Evolutionary conservation across 1,140 invertebrate species (phyloP).

Genomic region (Heliconius himera): DNA sequence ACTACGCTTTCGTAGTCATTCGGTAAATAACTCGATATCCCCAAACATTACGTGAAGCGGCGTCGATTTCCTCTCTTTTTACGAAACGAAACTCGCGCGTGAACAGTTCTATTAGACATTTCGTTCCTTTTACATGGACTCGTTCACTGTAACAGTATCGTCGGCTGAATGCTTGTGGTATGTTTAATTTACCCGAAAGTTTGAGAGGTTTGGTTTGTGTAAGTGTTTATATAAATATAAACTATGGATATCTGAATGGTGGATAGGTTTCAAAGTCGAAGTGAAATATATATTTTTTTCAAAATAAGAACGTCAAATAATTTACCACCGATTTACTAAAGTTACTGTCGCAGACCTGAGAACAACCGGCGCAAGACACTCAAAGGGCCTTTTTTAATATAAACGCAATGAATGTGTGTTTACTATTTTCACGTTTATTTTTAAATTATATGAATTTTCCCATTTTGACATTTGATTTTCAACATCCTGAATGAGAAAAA

Average conservation of each 20-base stretch:
- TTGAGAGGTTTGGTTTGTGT: not conserved
- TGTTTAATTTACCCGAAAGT: not conserved
- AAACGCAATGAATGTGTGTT: too few species aligned
- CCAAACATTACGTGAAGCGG: not conserved
- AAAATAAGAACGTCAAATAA: too few species aligned
- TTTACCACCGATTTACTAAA: too few species aligned
- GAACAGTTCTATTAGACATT: not conserved
- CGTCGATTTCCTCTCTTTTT: constrained; percentile 8
- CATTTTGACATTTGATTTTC: too few species aligned
- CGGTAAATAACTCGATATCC: not conserved
- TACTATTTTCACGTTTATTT: too few species aligned
- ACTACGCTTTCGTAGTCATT: not conserved
- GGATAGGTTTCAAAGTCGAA: too few species aligned
- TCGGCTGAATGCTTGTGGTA: not conserved
- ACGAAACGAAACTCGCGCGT: constrained; percentile 15
- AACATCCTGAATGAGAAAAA: too few species aligned
- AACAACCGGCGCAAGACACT: too few species aligned
- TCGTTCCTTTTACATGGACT: not conserved
- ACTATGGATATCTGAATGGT: not conserved
- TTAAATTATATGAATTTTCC: too few species aligned
- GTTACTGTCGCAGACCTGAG: too few species aligned
- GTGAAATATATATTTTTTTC: too few species aligned
- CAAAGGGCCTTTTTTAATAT: too few species aligned
- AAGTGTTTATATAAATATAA: not conserved
- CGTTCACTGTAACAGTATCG: not conserved